Evolutionary conservation across 2,797 vertebrate genomes (phyloP), one percentile per base, ranked within the genome.

Genomic region (Microtus agrestis): DNA sequence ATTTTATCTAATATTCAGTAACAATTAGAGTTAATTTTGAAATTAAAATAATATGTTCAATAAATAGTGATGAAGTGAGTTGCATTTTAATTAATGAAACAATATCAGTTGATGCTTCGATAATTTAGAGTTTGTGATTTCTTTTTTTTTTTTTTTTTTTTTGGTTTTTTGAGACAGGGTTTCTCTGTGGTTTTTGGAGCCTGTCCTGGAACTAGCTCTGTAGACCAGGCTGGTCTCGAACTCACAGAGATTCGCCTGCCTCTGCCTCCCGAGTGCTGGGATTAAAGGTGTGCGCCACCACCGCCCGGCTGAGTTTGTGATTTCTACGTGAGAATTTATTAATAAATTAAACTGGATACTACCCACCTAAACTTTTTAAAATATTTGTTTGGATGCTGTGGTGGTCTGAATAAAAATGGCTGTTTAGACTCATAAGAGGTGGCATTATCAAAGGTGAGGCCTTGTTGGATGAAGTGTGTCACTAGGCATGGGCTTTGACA

Each of bases 11-110:
- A 88, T 46, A 59, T 93, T 34, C 11, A 91, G 51, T 3, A 31
- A 59, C 19, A 48, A 80, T 89, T 86, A 27, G 2, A 69, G 90
- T 91, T 87, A 69, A 95, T 89, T 94, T 9, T 92, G 46, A 87
- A 82, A 77, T 27, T 69, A 85, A 94, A 94, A 27, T 14, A 34
- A 74, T 80, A 79, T 34, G 34, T 46, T 43, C n/a, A 79, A 81
- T 34, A 9, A 21, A 90, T 48, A 77, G 84, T 59, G 34, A 37
- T 85, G 69, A 85, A 61, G 74, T 87, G 11, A 65, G 78, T 67
- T 96, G 2, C 31, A 71, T 95, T 89, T 54, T 82, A 51, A 76
- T 92, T 93, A 77, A 86, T 89, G 77, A 46, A n/a, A 69, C 51
- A 40, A 46, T 61, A 27, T 92, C 34, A 94, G 21, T 67, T 59